Evolutionary conservation across 2,888 invertebrate species (phyloP).

Genomic region (Malthinus seriepunctatus): DNA sequence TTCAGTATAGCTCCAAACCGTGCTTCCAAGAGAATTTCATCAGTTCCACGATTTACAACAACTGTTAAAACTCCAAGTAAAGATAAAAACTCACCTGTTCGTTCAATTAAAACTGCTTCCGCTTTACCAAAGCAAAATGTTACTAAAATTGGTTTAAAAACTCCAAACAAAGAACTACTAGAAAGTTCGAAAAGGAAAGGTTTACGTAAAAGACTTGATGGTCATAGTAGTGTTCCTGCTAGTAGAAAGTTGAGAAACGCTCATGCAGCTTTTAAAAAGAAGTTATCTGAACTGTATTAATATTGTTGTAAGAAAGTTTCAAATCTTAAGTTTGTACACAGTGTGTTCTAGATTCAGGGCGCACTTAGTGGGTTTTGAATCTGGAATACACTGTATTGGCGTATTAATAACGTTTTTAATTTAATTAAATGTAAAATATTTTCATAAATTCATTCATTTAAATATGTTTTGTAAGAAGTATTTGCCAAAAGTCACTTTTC

Average conservation of each 20-base stretch:
- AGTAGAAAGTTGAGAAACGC: conserved; percentile 37
- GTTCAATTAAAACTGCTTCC: conserved; percentile 39
- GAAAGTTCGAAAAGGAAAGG: conserved; percentile 8
- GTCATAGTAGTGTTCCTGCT: conserved; percentile 42
- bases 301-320: background rate
- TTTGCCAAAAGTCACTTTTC: no score
- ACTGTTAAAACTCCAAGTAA: background rate
- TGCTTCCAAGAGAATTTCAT: background rate
- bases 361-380: no score
- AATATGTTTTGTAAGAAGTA: no score
- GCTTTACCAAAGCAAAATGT: conserved; percentile 41
- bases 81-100: conserved; percentile 20
- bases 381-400: no score
- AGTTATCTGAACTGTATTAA: conserved; percentile 23
- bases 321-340: background rate
- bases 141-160: conserved; percentile 41
- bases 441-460: no score
- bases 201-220: conserved; percentile 6
- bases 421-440: no score
- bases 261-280: conserved; percentile 33
- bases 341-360: no score
- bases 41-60: no score
- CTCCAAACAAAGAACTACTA: conserved; percentile 41
- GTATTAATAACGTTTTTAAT: no score
- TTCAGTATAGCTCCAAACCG: conserved; percentile 29